Evolutionary conservation across 2,113 vertebrate genomes (phyloP).

Genomic region (Ranitomeya variabilis): DNA sequence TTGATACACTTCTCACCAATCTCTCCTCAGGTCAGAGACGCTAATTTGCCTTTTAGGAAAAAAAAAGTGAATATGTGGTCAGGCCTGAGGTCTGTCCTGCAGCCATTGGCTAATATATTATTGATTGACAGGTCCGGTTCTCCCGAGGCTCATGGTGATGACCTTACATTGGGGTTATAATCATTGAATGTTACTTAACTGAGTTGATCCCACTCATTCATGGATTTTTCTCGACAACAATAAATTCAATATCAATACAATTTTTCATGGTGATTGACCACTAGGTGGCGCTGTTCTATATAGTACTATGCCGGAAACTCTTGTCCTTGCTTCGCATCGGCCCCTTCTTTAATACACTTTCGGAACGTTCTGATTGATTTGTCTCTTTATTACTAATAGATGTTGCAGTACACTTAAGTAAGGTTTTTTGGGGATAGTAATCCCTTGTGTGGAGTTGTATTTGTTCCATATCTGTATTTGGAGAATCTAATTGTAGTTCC

Average conservation of each 20-base stretch:
- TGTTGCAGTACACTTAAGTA: background rate
- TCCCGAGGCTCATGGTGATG: background rate
- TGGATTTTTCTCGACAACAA: no score
- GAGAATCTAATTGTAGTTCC: background rate
- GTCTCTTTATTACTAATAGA: background rate
- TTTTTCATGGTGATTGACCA: background rate
- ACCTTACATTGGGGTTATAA: background rate
- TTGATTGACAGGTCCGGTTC: background rate
- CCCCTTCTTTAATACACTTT: background rate
- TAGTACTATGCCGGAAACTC: background rate
- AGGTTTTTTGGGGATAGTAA: background rate
- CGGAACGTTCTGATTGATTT: background rate
- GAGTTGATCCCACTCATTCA: no score
- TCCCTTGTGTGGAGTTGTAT: background rate
- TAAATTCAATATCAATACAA: background rate
- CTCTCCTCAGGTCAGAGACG: background rate
- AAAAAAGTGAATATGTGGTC: background rate
- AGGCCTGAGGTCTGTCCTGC: background rate
- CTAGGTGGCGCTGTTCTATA: background rate
- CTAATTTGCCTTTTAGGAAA: conserved; percentile 7
- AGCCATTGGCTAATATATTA: background rate
- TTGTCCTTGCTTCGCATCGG: background rate
- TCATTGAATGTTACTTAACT: background rate
- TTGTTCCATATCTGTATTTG: background rate
- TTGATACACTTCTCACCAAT: background rate